These are phyloP conservation scores for Hyaena hyaena DNA, from an alignment of 2,113 vertebrate species.

Conservation along the genomic window DNA sequence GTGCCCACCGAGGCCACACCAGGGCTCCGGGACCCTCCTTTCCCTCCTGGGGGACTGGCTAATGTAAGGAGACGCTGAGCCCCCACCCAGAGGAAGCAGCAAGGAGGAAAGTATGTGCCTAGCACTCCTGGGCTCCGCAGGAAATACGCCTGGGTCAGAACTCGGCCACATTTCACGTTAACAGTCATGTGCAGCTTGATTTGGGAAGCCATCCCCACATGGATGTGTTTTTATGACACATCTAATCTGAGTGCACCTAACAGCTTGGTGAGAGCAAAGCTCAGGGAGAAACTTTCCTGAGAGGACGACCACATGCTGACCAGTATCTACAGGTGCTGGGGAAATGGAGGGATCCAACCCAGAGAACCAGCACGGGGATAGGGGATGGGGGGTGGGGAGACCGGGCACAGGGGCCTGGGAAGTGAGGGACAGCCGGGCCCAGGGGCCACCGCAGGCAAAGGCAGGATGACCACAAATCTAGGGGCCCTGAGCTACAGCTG, in stretches of 20 bases:
- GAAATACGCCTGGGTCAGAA: neutral
- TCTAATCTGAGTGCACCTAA: neutral
- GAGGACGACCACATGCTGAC: neutral
- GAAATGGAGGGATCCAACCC: neutral
- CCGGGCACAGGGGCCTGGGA: neutral
- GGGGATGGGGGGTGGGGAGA: neutral
- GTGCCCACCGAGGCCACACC: neutral
- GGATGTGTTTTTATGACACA: neutral
- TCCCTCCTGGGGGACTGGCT: neutral
- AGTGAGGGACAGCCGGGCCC: rapidly evolving
- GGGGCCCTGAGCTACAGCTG: rapidly evolving
- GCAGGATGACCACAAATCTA: neutral
- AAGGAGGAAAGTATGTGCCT: neutral
- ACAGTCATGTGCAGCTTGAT: neutral
- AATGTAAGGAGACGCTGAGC: neutral
- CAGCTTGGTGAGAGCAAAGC: neutral
- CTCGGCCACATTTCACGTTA: neutral
- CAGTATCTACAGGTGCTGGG: neutral
- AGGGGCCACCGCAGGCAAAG: neutral
- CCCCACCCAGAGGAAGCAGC: neutral
- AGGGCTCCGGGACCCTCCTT: neutral
- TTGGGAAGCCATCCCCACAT: neutral
- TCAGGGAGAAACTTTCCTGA: neutral
- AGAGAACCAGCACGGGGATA: neutral
- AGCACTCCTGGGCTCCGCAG: rapidly evolving